Percentiles rank a stretch among this genome's conserved stretches.
These are phyloP conservation scores for Sylvilagus floridanus DNA, from an alignment of 2,797 vertebrate species.

Conservation along the genomic window DNA sequence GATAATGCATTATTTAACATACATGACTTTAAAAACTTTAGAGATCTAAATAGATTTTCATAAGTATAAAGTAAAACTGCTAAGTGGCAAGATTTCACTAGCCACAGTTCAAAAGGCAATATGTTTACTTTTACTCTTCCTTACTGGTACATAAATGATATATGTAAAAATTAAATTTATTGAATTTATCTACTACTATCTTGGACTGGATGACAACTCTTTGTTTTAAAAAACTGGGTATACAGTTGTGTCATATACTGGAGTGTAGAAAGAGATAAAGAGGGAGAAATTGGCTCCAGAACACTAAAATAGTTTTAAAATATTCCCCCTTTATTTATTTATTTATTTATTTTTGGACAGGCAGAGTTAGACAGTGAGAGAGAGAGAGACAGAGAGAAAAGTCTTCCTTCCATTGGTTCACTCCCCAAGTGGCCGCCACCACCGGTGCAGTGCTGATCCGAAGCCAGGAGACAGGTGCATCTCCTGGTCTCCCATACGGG, in stretches of 20 bases:
- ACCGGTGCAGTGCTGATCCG: too few species aligned
- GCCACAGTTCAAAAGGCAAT: not conserved
- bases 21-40: not conserved
- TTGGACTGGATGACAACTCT: not conserved
- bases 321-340: not conserved
- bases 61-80: not conserved
- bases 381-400: not conserved
- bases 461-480: too few species aligned
- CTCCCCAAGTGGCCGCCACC: too few species aligned
- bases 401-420: too few species aligned
- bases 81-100: not conserved
- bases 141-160: not conserved
- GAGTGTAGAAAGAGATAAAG: not conserved
- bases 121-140: not conserved
- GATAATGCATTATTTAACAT: too few species aligned
- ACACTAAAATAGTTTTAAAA: not conserved
- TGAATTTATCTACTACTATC: not conserved
- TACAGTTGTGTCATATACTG: not conserved
- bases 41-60: not conserved
- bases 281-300: not conserved
- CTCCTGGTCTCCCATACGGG: too few species aligned
- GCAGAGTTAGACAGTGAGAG: not conserved
- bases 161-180: too few species aligned
- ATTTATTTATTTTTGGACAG: not conserved
- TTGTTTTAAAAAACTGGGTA: not conserved